Evolutionary conservation across 1,140 invertebrate species (phyloP).

Genomic region (Oryctes rhinoceros): DNA sequence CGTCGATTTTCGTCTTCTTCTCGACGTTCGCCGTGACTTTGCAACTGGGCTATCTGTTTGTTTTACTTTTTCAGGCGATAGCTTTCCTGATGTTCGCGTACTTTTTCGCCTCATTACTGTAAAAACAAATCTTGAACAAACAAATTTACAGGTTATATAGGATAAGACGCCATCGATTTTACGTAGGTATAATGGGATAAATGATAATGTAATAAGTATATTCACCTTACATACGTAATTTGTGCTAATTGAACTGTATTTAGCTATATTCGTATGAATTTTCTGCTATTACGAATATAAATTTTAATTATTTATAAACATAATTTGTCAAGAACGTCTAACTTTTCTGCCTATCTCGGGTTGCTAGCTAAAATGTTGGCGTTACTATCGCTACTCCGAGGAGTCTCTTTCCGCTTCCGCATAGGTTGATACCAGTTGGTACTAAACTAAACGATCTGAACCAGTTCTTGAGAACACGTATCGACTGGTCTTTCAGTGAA

Average conservation of each 20-base stretch:
- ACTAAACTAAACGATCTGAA: no score
- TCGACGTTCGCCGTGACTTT: slow-evolving; percentile 45
- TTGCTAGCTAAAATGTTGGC: background rate
- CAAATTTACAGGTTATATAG: slow-evolving; percentile 21
- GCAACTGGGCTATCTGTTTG: slow-evolving; percentile 40
- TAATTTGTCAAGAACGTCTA: background rate
- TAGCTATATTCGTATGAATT: no score
- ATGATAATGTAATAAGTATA: background rate
- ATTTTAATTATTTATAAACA: slow-evolving; percentile 17
- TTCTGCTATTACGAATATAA: background rate
- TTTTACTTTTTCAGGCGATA: slow-evolving; percentile 43
- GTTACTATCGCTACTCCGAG: background rate
- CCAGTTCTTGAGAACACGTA: no score
- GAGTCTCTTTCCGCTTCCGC: background rate
- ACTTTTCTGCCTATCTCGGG: background rate
- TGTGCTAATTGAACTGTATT: background rate
- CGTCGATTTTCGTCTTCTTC: slow-evolving; percentile 45
- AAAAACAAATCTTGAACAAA: slow-evolving; percentile 22
- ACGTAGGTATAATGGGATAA: background rate
- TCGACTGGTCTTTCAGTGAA: no score
- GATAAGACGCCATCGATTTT: slow-evolving; percentile 30
- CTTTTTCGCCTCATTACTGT: slow-evolving; percentile 44
- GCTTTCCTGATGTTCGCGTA: slow-evolving; percentile 29
- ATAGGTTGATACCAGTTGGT: no score
- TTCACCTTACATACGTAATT: background rate